These are phyloP conservation scores for Agrotis clavis DNA, from an alignment of 2,888 invertebrate species.

Conservation along the genomic window DNA sequence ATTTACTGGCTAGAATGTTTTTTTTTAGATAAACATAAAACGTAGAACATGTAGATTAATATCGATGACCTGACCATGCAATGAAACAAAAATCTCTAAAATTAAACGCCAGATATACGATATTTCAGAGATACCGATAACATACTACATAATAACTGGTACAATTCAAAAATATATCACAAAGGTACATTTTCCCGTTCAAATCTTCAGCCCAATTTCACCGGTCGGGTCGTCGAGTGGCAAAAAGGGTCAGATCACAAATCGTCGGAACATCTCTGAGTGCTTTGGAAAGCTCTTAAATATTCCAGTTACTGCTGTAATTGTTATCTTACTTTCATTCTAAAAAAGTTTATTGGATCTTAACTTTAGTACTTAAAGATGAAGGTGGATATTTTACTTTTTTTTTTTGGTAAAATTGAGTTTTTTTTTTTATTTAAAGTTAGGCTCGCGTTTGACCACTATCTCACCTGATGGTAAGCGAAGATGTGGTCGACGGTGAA, in stretches of 20 bases:
- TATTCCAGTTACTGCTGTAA: conserved; percentile 38
- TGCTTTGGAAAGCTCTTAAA: conserved; percentile 34
- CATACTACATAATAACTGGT: no score
- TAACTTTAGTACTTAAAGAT: neutral
- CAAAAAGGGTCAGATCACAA: conserved; percentile 44
- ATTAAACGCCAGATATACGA: neutral
- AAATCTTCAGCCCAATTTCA: conserved; percentile 29
- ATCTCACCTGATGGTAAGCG: no score
- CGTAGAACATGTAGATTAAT: no score
- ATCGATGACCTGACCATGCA: no score
- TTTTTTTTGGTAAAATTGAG: no score
- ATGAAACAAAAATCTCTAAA: neutral
- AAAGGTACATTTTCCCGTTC: neutral
- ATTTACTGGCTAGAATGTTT: no score
- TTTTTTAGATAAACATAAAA: no score
- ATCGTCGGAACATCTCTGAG: conserved; percentile 26
- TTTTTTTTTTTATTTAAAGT: no score
- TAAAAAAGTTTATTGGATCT: conserved; percentile 37
- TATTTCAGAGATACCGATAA: neutral
- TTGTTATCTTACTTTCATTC: conserved; percentile 19
- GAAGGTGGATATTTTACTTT: no score
- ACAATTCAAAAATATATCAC: neutral
- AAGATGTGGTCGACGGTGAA: no score
- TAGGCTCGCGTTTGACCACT: no score
- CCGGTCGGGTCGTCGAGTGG: neutral